Conservation (phyloP, 2,113 vertebrate genomes). For the Monarcha castaneiventris region DNA sequence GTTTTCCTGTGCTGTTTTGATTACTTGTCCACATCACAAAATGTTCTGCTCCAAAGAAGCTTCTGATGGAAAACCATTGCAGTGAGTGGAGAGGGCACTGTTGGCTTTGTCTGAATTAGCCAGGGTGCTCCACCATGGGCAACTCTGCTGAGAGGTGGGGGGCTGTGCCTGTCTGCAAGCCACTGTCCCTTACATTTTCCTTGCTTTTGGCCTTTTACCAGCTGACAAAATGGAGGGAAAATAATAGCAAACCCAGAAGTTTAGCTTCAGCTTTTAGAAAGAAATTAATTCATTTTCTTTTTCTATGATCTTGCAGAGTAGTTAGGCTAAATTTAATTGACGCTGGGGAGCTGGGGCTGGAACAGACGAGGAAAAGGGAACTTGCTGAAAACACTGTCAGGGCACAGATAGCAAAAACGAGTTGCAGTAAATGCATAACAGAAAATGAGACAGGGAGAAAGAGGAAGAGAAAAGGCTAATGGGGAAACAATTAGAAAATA, state of each 20-base stretch:
- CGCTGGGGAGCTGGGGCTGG: background rate
- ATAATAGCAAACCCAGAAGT: background rate
- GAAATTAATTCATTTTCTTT: background rate
- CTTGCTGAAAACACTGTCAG: conserved; percentile 32
- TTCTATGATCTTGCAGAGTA: background rate
- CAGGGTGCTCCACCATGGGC: background rate
- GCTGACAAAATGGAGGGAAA: background rate
- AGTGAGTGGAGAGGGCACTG: background rate
- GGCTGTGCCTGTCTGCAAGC: background rate
- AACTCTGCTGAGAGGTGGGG: background rate
- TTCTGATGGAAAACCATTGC: background rate
- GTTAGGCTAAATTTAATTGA: conserved; percentile 28
- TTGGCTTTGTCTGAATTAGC: background rate
- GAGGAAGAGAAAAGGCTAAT: conserved; percentile 8
- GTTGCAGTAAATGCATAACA: background rate
- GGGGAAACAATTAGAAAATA: conserved; percentile 22
- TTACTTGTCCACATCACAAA: background rate
- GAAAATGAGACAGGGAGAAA: conserved; percentile 7
- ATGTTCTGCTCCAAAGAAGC: background rate
- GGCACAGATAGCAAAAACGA: background rate
- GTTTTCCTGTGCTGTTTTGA: background rate
- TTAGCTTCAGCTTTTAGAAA: background rate
- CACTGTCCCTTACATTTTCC: background rate
- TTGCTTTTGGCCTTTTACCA: background rate
- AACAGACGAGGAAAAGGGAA: background rate